Evolutionary conservation across 53 echinoderm and acorn worm genomes (phyloP), one percentile per base, ranked within the genome.

Genomic region (Holothuria scabra): DNA sequence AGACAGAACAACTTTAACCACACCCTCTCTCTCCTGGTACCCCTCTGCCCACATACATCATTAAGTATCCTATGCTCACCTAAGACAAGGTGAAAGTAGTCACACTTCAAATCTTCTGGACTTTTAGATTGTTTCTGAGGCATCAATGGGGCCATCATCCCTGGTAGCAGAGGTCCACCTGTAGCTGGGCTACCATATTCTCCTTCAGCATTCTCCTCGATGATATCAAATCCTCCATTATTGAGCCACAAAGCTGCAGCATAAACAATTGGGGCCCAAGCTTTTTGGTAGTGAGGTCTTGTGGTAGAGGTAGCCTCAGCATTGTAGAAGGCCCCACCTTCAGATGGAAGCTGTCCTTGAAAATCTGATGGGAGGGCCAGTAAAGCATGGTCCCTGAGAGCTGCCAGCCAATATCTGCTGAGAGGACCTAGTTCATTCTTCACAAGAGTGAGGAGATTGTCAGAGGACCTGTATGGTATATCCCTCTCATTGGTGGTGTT

Each of bases 291-390:
- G 85, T 99, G 99, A 13, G 93, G 91, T 58, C 93, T 85, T 66
- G 94, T 92, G 66, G 94, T 94, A 64, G 92, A 81, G 38, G 94
- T 99, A 37, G 99, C 94, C 44, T 99, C 99, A 33, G 99, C 81
- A 79, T 93, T 99, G 70, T 99, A 99, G 84, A 99, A 99, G 52
- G 99, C 94, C 33, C 99, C 99, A 21, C 99, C 99, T 4, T 91
- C 92, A 19, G 91, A 76, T 29, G 99, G 99, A 9, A 99, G 79
- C 93, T 99, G 99, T 74, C 99, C 94, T 88, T 88, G 81, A 37
- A 94, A 99, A 56, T 94, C 99, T 6, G 90, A 79, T 0, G 99
- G 92, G 12, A 99, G 81, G 83, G 99, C 92, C 38, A 99, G 90
- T 4, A 99, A 86, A 61, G 99, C 99, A 28, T 99, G 99, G 89